Base-by-base conservation (phyloP, 2,113 vertebrate species). In the Tychaedon coryphoeus region DNA sequence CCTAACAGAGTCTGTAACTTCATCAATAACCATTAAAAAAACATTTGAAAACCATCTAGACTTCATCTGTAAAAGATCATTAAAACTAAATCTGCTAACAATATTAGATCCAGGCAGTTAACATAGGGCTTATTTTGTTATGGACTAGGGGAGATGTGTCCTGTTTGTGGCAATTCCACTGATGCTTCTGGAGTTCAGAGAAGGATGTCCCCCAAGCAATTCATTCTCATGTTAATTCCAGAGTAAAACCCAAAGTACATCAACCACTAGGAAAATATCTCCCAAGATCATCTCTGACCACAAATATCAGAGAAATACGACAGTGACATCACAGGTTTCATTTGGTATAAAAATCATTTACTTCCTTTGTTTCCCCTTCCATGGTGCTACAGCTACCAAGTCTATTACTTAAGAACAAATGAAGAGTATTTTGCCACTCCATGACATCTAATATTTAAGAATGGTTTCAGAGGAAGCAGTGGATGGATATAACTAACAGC, bases 271-370 rank as follows among this genome's bases (percentile, higher is more conserved):
- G 3, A 43, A 71, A 75, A 1, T 2, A 66, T 3, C 20, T 72
- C 11, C 9, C 45, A 86, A 20, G 24, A 62, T 20, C 28, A 31
- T 47, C 60, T 71, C 42, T 60, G 38, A 53, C 18, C 13, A 10
- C 0, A 0, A 77, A 20, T 8, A 19, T 0, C 31, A 82, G 8
- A 31, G 33, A 72, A 57, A 9, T 26, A 60, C 19, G 6, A 51
- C 13, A 60, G 7, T 7, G 6, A 75, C 23, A 47, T 36, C 60
- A 61, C 0, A 5, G 6, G 19, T n/a, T 78, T 45, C 5, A 33
- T 1, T 2, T 0, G 0, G 3, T 18, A 62, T 8, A 10, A 47
- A 79, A 65, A 83, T 2, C 16, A 87, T 12, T 2, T 19, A 5
- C 5, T 12, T 34, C 24, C 25, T 47, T 64, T 43, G 29, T 11